A percentile compares a stretch with the other conserved stretches of the same genome.
phyloP scores from a whole-genome alignment of 2,888 invertebrate genomes.

The Drosophila colorata region DNA sequence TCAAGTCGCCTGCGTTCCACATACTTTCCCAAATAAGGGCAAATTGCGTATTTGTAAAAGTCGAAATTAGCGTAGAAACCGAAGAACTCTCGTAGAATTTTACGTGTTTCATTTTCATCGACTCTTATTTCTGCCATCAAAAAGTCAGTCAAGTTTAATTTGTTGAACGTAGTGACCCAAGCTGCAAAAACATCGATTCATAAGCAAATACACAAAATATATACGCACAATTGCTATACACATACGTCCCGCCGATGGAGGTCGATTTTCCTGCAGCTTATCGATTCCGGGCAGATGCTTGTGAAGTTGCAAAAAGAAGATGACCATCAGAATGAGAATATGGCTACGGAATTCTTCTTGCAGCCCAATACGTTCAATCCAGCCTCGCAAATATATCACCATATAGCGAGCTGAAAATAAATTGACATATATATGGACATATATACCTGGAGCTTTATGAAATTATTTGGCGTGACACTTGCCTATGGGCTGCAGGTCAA shows the following conservation, averaged over 20 bases:
- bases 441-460: background rate
- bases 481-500: slow-evolving; percentile 44
- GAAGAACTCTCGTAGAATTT: background rate
- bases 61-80: background rate
- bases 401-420: slow-evolving; percentile 37
- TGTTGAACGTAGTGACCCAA: background rate
- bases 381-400: slow-evolving; percentile 24
- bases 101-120: background rate
- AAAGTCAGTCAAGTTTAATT: background rate
- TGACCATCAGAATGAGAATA: slow-evolving; percentile 34
- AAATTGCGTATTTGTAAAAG: background rate
- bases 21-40: slow-evolving; percentile 2
- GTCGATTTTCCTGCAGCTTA: background rate
- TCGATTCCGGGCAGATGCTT: slow-evolving; percentile 20
- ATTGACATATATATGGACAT: background rate
- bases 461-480: background rate
- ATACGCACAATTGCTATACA: background rate
- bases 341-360: slow-evolving; percentile 16
- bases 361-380: background rate
- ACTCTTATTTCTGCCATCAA: background rate
- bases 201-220: background rate
- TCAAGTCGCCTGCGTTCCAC: background rate
- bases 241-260: slow-evolving; percentile 17
- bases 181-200: slow-evolving; percentile 2
- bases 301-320: slow-evolving; percentile 32